These are phyloP conservation scores for Polyommatus icarus DNA, from an alignment of 2,888 invertebrate genomes.

Conservation along the genomic window DNA sequence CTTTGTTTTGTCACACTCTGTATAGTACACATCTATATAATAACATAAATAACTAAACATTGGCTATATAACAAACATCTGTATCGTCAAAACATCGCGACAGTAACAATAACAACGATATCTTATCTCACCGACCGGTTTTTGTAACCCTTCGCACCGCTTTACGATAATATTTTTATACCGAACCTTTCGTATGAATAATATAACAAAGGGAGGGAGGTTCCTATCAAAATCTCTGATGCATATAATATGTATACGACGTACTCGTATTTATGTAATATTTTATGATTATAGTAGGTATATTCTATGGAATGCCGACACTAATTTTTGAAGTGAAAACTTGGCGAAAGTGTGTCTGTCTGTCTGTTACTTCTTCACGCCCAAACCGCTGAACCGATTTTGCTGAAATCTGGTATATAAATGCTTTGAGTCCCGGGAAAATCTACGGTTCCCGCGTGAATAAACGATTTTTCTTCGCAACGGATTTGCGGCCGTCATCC, in stretches of 20 bases:
- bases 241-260: slow-evolving; percentile 5
- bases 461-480: no score
- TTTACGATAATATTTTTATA: slow-evolving; percentile 29
- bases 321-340: not conserved
- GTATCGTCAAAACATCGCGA: not conserved
- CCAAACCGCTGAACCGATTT: no score
- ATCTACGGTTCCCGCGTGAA: no score
- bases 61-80: not conserved
- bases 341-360: no score
- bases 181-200: slow-evolving; percentile 24
- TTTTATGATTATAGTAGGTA: not conserved
- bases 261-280: not conserved
- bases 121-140: not conserved
- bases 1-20: not conserved
- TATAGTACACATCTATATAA: no score
- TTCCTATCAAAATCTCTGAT: slow-evolving; percentile 3
- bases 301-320: not conserved
- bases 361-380: no score
- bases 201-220: slow-evolving; percentile 20
- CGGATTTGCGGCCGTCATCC: no score
- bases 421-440: no score
- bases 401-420: no score
- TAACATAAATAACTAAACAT: no score
- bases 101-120: not conserved
- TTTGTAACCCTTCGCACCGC: not conserved